These are phyloP conservation scores for Mormyrus iriodes DNA, from an alignment of 2,113 vertebrate genomes.

Conservation along the genomic window DNA sequence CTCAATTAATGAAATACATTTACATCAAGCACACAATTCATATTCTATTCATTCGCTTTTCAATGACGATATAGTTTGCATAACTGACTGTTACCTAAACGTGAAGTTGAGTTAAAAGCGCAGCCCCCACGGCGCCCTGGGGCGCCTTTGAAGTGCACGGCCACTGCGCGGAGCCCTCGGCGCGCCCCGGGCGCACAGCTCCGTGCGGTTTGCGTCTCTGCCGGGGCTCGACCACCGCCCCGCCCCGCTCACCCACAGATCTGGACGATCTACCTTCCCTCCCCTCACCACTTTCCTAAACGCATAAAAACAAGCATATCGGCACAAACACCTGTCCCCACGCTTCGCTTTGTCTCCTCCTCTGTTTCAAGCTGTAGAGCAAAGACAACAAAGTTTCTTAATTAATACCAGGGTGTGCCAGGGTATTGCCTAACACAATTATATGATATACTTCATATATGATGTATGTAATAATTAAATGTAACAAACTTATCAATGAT, in stretches of 20 bases:
- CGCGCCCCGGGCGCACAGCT: not conserved
- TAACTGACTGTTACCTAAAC: not conserved
- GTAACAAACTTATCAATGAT: not conserved
- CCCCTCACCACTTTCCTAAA: not conserved
- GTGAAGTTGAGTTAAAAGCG: not conserved
- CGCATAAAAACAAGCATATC: not conserved
- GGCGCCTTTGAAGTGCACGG: not conserved
- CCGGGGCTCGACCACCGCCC: not conserved
- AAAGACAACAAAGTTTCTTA: not conserved
- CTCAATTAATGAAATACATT: not conserved
- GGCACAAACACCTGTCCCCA: not conserved
- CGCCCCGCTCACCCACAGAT: conserved; percentile 7
- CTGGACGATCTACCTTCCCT: not conserved
- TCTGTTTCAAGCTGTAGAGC: not conserved
- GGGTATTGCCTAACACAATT: not conserved
- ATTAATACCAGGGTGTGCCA: not conserved
- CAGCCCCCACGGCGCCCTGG: not conserved
- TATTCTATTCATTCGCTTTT: not conserved
- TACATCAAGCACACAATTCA: not conserved
- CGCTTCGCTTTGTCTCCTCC: not conserved
- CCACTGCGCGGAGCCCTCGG: not conserved
- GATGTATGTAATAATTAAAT: not conserved
- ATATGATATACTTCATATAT: not conserved
- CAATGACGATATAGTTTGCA: not conserved
- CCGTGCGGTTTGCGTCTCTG: not conserved